phyloP scores from a whole-genome alignment of 2,113 vertebrate species.

The Nibea albiflora region DNA sequence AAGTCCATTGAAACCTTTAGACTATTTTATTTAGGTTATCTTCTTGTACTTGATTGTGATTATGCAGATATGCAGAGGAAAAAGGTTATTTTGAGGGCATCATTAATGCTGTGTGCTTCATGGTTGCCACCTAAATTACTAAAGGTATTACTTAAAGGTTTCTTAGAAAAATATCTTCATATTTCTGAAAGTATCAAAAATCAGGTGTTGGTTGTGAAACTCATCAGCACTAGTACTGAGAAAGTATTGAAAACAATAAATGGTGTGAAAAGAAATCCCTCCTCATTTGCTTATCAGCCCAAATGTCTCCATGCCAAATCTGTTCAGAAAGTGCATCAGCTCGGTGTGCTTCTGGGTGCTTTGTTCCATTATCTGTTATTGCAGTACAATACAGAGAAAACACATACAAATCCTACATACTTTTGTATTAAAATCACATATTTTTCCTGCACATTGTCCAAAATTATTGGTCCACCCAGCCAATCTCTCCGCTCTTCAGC shows the following conservation, averaged over 20 bases:
- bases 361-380: not conserved
- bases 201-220: not conserved
- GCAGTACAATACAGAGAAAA: conserved; percentile 1
- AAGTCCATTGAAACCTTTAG: not conserved
- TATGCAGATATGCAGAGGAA: too few species aligned
- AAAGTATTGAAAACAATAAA: not conserved
- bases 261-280: not conserved
- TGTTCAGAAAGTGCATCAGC: not conserved
- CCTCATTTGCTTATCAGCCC: conserved; percentile 22
- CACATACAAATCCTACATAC: not conserved
- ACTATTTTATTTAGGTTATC: not conserved
- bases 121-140: not conserved
- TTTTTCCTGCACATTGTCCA: not conserved
- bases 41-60: not conserved
- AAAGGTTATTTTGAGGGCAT: not conserved
- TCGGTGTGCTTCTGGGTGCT: not conserved
- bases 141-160: too few species aligned
- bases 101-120: too few species aligned
- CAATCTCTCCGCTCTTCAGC: not conserved
- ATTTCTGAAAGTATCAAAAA: not conserved
- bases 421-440: conserved; percentile 2
- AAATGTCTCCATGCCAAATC: conserved; percentile 1
- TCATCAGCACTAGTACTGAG: not conserved
- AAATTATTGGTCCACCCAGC: not conserved
- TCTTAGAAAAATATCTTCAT: not conserved